Base-by-base conservation (phyloP, 2,888 invertebrate genomes). In the Zaprionus obscuricornis region DNA sequence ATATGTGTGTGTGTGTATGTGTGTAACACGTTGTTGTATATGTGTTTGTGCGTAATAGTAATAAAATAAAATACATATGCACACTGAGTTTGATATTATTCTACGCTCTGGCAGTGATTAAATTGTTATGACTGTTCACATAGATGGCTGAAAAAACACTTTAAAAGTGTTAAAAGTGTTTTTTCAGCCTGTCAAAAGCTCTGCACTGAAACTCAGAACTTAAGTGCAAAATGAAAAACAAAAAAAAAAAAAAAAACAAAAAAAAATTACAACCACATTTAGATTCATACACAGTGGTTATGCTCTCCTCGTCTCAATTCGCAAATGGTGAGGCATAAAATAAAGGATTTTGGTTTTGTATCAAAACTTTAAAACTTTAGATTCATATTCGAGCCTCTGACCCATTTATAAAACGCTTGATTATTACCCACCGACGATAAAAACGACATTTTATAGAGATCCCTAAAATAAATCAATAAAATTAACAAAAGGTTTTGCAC, bases 21-120 rank as follows among this genome's bases (percentile, higher is more conserved):
- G 34, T 14, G 52, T 56, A 4, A 22, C 22, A 8, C 24, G 4
- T 24, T 24, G 24, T 24, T 43, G 29, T 39, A 31, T 59, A 17
- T 54, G 10, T 49, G 34, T 14, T 49, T 56, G 47, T 65, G 42
- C 13, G 45, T 42, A 60, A 66, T 39, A 39, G 73, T 66, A 78
- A 75, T 78, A 74, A 74, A 79, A 77, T 68, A 66, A 70, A 81
- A 73, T 72, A 67, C 63, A 62, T 68, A 57, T 66, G 62, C 42
- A 42, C 52, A 43, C 50, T 40, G 54, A 49, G 52, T 34, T 60
- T 37, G 20, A 63, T 65, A 72, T 60, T 51, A 63, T 72, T 33
- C 49, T 42, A 47, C 37, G 45, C 52, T 63, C 74, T 59, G 62
- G 56, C 81, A 66, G 75, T 74, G 81, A 81, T 78, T 81, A 77